Conservation (phyloP, 2,113 vertebrate species). For the Ageneiosus marmoratus region DNA sequence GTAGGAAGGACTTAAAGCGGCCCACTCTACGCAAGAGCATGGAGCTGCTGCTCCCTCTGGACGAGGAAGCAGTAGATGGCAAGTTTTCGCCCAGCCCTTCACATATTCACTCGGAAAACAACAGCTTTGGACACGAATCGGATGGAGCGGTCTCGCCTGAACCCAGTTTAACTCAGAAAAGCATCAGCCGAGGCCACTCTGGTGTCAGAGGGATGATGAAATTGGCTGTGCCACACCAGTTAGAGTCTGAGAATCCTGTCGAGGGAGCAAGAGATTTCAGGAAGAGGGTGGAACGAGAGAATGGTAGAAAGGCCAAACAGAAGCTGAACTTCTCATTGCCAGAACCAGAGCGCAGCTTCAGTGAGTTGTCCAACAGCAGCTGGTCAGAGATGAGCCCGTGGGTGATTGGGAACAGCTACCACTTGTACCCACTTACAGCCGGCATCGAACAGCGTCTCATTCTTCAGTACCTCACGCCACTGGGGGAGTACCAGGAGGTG, state of each 20-base stretch:
- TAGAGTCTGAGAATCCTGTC: constrained; percentile 62
- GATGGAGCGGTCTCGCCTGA: constrained; percentile 77
- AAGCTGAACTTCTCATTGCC: constrained; percentile 87
- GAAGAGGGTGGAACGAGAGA: constrained; percentile 80
- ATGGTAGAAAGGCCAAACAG: constrained; percentile 84
- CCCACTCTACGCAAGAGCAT: constrained; percentile 85
- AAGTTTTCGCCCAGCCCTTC: constrained; percentile 69
- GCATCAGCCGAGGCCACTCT: constrained; percentile 79
- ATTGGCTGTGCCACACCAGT: constrained; percentile 67
- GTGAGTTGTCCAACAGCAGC: constrained; percentile 98
- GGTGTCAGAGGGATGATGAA: constrained; percentile 77
- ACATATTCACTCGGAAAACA: neutral
- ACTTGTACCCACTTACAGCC: constrained; percentile 90
- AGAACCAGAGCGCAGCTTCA: constrained; percentile 86
- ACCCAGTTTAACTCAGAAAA: constrained; percentile 79
- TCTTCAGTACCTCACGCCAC: constrained; percentile 93
- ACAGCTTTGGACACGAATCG: neutral
- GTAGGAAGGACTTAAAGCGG: constrained; percentile 84
- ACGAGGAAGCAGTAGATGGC: constrained; percentile 94
- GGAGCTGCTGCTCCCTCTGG: constrained; percentile 84
- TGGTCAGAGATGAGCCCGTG: constrained; percentile 99
- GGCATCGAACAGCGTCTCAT: constrained; percentile 96
- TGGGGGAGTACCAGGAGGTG: constrained; percentile 99
- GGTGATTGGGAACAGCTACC: constrained; percentile 98
- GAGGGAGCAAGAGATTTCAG: constrained; percentile 69